Percentiles rank a stretch among this genome's conserved stretches.
Conservation (phyloP, 2,797 vertebrate genomes). For the Spinus pinus region DNA sequence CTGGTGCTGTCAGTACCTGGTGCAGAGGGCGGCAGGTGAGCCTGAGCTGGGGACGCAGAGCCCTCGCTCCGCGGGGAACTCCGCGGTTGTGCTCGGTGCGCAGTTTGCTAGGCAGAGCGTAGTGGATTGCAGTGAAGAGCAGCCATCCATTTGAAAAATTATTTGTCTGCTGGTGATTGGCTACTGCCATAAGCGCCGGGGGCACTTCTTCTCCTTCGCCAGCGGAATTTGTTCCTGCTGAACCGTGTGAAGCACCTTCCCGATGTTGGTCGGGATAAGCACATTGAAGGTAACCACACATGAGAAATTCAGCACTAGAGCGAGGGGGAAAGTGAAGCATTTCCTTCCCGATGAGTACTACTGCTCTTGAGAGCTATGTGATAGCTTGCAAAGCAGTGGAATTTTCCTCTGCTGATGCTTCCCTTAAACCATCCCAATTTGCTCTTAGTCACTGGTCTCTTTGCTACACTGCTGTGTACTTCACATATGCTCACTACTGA, state of each 20-base stretch:
- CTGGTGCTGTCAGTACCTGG: neutral
- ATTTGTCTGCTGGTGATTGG: conserved; percentile 29
- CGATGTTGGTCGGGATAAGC: neutral
- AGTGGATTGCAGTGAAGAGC: neutral
- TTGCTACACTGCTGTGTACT: conserved; percentile 25
- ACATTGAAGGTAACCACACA: neutral
- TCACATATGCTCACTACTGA: neutral
- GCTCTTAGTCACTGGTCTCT: conserved; percentile 44
- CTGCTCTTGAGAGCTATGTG: neutral
- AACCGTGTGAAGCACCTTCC: neutral
- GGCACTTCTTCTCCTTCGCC: neutral
- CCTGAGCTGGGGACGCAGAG: neutral
- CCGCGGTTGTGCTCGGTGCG: accelerated
- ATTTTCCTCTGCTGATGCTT: conserved; percentile 69
- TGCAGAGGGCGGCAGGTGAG: neutral
- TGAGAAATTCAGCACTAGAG: neutral
- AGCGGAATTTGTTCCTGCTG: neutral
- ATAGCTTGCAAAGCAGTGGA: conserved; percentile 41
- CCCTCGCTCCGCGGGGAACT: neutral
- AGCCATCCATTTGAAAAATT: neutral
- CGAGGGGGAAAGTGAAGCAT: neutral
- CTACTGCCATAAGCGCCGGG: neutral
- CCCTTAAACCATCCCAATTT: conserved; percentile 31
- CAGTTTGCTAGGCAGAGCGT: neutral
- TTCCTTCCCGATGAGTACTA: neutral